These are phyloP conservation scores for Platyscapa corneri DNA, from an alignment of 1,140 invertebrate genomes.

Conservation along the genomic window DNA sequence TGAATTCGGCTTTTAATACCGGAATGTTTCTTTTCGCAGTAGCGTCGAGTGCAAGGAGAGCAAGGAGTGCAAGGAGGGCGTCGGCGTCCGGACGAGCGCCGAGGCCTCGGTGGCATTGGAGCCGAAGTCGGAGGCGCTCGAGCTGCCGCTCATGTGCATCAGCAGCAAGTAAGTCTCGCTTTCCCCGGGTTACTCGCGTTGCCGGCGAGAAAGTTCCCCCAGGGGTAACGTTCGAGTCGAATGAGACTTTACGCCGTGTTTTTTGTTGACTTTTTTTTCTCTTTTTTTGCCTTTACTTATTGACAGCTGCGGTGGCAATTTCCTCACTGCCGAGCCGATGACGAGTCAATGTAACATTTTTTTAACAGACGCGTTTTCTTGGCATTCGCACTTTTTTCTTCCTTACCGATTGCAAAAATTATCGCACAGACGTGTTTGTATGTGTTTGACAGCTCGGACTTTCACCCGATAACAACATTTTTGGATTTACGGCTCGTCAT, in stretches of 20 bases:
- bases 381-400: neutral
- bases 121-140: neutral
- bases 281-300: too few relatives aligned
- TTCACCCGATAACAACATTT: neutral
- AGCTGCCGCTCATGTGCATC: neutral
- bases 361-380: too few relatives aligned
- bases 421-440: too few relatives aligned
- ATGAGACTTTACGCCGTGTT: too few relatives aligned
- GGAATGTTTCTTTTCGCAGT: neutral
- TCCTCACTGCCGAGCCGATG: too few relatives aligned
- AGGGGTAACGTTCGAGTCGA: too few relatives aligned
- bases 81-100: neutral
- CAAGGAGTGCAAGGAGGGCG: neutral
- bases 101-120: neutral
- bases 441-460: neutral
- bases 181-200: neutral
- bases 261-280: too few relatives aligned
- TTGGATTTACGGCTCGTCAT: neutral
- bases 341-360: too few relatives aligned
- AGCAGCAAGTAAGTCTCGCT: neutral
- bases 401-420: too few relatives aligned
- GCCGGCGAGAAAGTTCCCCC: neutral
- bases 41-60: conserved; percentile 12
- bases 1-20: neutral
- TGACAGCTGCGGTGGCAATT: too few relatives aligned